Conservation (phyloP, 2,797 vertebrate species). For the Phataginus tricuspis region DNA sequence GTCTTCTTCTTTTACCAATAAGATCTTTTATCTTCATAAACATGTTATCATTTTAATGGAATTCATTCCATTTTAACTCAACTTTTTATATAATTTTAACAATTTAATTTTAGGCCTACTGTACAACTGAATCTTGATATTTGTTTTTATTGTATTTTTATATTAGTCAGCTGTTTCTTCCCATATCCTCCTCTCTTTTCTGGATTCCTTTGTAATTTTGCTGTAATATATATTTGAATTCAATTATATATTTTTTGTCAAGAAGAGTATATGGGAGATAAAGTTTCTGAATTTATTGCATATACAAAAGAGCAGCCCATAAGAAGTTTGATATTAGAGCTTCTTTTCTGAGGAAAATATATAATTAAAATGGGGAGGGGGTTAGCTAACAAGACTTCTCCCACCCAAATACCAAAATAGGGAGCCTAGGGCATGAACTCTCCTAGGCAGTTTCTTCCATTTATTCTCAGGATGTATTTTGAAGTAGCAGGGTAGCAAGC, state of each 20-base stretch:
- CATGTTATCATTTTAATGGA: neutral
- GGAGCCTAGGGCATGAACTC: neutral
- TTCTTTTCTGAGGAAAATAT: conserved; percentile 2
- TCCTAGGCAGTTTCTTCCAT: neutral
- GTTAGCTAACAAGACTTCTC: neutral
- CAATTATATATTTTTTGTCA: neutral
- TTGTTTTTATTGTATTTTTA: conserved; percentile 8
- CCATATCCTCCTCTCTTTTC: neutral
- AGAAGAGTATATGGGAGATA: neutral
- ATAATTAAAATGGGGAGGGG: neutral
- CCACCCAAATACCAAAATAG: neutral
- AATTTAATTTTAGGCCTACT: neutral
- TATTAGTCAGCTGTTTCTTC: neutral
- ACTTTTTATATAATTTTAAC: neutral
- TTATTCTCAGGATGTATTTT: conserved; percentile 32
- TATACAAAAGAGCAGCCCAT: neutral
- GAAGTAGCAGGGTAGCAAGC: neutral
- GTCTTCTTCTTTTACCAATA: neutral
- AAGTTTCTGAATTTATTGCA: neutral
- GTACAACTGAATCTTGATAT: neutral
- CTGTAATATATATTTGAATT: neutral
- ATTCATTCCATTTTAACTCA: neutral
- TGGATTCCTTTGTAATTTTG: neutral
- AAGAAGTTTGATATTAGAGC: neutral
- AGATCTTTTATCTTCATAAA: neutral